Conservation (phyloP, 1,140 invertebrate genomes). For the Cydia fagiglandana region DNA sequence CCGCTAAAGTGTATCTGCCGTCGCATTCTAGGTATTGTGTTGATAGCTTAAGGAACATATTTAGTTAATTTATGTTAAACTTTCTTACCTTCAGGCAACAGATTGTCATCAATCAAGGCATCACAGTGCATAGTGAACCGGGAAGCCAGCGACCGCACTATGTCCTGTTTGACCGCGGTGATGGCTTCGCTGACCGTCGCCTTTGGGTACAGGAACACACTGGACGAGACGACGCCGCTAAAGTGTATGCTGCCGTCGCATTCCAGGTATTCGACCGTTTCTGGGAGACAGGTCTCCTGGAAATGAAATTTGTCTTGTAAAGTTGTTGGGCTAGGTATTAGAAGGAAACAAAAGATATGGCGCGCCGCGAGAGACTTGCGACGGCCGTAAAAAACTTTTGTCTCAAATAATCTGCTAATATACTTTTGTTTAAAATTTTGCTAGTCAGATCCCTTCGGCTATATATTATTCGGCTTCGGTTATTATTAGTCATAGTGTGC, state of each 20-base stretch:
- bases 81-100: constrained; percentile 81
- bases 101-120: constrained; percentile 88
- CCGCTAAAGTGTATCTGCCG: constrained; percentile 79
- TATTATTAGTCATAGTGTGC: too few species aligned
- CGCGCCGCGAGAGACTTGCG: too few species aligned
- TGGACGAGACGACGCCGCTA: constrained; percentile 83
- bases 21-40: too few species aligned
- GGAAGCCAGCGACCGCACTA: constrained; percentile 87
- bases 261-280: constrained; percentile 76
- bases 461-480: too few species aligned
- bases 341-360: too few species aligned
- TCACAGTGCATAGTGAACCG: constrained; percentile 92
- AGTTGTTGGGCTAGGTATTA: neutral
- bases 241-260: constrained; percentile 74
- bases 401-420: too few species aligned
- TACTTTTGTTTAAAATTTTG: too few species aligned
- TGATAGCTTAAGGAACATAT: too few species aligned
- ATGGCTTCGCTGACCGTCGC: constrained; percentile 84
- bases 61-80: too few species aligned
- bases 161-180: constrained; percentile 86
- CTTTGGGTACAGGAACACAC: constrained; percentile 86
- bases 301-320: constrained; percentile 35
- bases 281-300: constrained; percentile 72
- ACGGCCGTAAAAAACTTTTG: too few species aligned
- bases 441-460: too few species aligned